Percentiles rank a stretch among this genome's conserved stretches.
phyloP scores from a whole-genome alignment of 2,797 vertebrate genomes.

The Phataginus tricuspis region DNA sequence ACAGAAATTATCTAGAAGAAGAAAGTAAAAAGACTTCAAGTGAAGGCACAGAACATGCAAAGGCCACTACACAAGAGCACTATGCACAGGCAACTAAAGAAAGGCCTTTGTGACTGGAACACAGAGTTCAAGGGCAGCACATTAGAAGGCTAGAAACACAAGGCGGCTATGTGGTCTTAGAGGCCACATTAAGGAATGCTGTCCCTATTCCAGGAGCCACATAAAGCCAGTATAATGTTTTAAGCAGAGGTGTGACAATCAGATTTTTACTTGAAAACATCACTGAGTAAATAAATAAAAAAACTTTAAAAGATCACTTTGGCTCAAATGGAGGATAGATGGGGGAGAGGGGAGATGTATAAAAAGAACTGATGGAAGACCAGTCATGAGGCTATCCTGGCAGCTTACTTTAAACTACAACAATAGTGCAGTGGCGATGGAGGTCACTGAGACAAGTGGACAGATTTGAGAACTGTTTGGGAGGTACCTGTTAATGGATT shows the following conservation, averaged over 20 bases:
- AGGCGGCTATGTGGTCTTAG: background rate
- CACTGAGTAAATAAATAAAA: background rate
- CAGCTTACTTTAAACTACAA: background rate
- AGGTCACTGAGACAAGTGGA: background rate
- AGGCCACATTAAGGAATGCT: background rate
- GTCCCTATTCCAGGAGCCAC: background rate
- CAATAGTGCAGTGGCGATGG: background rate
- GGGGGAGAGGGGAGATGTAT: background rate
- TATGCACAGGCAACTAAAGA: background rate
- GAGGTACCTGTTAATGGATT: background rate
- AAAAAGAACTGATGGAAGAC: background rate
- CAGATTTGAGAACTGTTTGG: background rate
- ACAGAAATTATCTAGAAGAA: background rate
- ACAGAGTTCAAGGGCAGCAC: background rate
- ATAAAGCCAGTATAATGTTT: slow-evolving; percentile 39
- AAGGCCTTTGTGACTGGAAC: background rate
- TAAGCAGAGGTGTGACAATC: background rate
- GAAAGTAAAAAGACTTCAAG: background rate
- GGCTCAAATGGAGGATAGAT: background rate
- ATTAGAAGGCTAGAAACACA: background rate
- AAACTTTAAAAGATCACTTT: background rate
- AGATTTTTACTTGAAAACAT: background rate
- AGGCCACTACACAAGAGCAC: background rate
- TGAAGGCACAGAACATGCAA: background rate
- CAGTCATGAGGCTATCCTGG: background rate